These are phyloP conservation scores for Plectropomus leopardus DNA, from an alignment of 2,113 vertebrate genomes.

Conservation along the genomic window DNA sequence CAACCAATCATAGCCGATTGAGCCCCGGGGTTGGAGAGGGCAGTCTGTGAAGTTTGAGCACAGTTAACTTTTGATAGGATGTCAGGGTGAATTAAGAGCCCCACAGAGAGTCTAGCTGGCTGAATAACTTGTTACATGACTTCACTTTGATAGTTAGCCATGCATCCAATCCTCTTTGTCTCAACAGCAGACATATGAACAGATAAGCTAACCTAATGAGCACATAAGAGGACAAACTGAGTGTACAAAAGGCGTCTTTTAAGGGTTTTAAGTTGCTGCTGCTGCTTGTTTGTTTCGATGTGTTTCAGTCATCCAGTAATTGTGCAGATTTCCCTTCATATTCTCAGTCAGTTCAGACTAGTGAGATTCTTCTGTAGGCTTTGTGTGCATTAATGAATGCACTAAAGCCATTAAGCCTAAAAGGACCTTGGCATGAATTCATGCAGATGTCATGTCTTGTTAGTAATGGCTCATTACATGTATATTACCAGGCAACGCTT, in stretches of 20 bases:
- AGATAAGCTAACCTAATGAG: neutral
- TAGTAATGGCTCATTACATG: slow-evolving; percentile 26
- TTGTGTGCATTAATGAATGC: slow-evolving; percentile 7
- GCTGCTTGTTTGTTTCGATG: neutral
- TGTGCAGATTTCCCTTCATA: neutral
- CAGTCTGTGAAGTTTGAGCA: slow-evolving; percentile 51
- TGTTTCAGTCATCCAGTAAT: neutral
- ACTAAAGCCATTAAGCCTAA: slow-evolving; percentile 11
- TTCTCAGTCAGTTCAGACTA: neutral
- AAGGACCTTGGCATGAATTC: slow-evolving; percentile 18
- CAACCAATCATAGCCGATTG: slow-evolving; percentile 26
- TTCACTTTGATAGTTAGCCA: slow-evolving; percentile 39
- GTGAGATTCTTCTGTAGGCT: neutral
- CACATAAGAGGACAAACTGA: neutral
- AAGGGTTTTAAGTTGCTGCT: neutral
- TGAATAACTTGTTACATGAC: slow-evolving; percentile 25
- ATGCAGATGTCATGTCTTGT: slow-evolving; percentile 17
- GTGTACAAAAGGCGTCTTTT: neutral
- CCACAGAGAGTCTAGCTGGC: slow-evolving; percentile 11
- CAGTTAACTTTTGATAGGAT: slow-evolving; percentile 69
- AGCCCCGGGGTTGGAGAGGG: slow-evolving; percentile 42
- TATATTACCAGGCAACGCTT: slow-evolving; percentile 9
- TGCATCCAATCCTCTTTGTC: slow-evolving; percentile 8
- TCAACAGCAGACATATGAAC: slow-evolving; percentile 12
- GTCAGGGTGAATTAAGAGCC: slow-evolving; percentile 69